phyloP scores from a whole-genome alignment of 2,113 vertebrate genomes.

The Callipepla squamata region DNA sequence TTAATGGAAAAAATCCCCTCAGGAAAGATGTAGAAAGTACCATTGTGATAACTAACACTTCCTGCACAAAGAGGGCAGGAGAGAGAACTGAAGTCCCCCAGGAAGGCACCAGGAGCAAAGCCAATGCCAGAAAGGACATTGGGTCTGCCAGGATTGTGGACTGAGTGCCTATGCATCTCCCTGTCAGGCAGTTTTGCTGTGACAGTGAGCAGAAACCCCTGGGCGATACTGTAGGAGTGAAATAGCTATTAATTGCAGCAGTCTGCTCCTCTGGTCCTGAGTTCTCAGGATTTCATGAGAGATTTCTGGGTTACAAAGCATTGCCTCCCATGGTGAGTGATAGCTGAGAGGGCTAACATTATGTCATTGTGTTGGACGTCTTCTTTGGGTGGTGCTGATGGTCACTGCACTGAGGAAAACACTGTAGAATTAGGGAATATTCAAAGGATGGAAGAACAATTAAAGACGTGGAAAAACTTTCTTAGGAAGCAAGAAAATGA shows the following conservation, averaged over 20 bases:
- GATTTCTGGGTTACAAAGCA: not conserved
- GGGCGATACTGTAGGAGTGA: not conserved
- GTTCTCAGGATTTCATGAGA: not conserved
- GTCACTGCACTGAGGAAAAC: not conserved
- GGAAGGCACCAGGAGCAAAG: not conserved
- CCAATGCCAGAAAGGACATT: not conserved
- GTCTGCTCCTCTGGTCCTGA: not conserved
- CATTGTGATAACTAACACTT: not conserved
- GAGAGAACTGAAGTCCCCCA: not conserved
- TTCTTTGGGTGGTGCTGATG: not conserved
- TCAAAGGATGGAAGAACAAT: not conserved
- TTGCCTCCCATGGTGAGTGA: fast-evolving
- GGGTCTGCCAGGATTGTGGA: not conserved
- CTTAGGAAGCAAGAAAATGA: not conserved
- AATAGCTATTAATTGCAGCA: not conserved
- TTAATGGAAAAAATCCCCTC: slow-evolving; percentile 13
- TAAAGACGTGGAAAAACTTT: not conserved
- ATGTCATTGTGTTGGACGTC: not conserved
- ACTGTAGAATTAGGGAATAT: not conserved
- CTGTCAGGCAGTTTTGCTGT: not conserved
- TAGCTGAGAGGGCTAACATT: not conserved
- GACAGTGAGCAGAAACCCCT: not conserved
- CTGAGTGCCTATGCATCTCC: fast-evolving
- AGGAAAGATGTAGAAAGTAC: slow-evolving; percentile 10
- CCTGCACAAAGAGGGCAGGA: slow-evolving; percentile 34